phyloP scores from a whole-genome alignment of 2,113 vertebrate genomes.

The Strix uralensis region DNA sequence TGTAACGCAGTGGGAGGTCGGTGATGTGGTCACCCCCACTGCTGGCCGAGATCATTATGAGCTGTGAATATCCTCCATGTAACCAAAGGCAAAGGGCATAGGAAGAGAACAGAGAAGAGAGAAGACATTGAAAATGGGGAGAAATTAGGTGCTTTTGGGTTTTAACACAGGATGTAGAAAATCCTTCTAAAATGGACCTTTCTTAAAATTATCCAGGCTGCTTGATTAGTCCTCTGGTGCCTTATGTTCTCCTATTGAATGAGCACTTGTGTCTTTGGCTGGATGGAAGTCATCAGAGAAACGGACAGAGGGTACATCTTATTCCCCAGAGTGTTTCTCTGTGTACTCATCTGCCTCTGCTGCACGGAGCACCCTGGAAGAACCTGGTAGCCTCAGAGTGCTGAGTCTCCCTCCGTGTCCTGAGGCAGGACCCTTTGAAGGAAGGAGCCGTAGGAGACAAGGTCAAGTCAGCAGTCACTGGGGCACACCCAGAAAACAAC shows the following conservation, averaged over 20 bases:
- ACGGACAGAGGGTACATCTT: background rate
- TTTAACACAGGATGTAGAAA: background rate
- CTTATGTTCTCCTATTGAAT: background rate
- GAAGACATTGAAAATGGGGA: background rate
- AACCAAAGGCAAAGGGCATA: background rate
- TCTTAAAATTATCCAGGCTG: background rate
- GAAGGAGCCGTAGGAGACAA: background rate
- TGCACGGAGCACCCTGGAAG: background rate
- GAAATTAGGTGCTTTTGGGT: background rate
- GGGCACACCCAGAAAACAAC: background rate
- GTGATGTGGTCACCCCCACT: background rate
- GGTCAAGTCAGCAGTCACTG: background rate
- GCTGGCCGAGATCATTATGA: background rate
- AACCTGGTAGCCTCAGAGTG: background rate
- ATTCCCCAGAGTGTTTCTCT: background rate
- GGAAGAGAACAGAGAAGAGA: background rate
- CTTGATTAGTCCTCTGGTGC: background rate
- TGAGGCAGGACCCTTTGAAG: background rate
- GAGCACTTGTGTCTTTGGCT: background rate
- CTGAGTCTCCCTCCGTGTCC: background rate
- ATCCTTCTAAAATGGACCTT: background rate
- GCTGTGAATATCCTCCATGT: background rate
- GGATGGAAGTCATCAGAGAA: background rate
- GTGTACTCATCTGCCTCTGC: background rate
- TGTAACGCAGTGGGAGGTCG: background rate